Evolutionary conservation across 2,113 vertebrate genomes (phyloP).

Genomic region (Nymphicus hollandicus): DNA sequence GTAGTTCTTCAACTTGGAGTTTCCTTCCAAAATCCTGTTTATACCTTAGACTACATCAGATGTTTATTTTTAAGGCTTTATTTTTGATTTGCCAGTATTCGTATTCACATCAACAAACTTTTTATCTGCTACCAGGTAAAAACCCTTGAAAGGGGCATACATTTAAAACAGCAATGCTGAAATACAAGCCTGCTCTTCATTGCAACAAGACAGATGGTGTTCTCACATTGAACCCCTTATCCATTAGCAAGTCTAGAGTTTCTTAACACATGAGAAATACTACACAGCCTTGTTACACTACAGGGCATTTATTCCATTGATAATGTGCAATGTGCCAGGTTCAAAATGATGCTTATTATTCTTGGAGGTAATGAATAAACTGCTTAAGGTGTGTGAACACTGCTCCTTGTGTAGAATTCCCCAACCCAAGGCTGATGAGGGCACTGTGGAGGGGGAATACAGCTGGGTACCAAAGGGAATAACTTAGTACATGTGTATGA

Average conservation of each 20-base stretch:
- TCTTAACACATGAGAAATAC: not conserved
- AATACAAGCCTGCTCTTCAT: not conserved
- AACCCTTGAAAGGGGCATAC: not conserved
- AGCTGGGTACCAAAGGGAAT: not conserved
- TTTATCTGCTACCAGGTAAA: not conserved
- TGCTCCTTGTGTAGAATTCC: not conserved
- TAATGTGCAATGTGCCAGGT: not conserved
- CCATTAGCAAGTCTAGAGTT: not conserved
- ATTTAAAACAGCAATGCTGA: not conserved
- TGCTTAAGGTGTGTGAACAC: not conserved
- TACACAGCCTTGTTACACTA: not conserved
- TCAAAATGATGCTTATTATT: not conserved
- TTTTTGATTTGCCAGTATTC: not conserved
- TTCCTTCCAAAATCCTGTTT: not conserved
- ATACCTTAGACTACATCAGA: not conserved
- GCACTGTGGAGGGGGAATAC: not conserved
- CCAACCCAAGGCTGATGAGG: not conserved
- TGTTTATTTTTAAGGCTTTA: not conserved
- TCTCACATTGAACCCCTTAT: not conserved
- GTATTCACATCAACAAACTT: not conserved
- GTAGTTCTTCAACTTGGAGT: not conserved
- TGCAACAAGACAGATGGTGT: not conserved
- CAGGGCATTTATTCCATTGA: not conserved
- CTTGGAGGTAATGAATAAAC: not conserved
- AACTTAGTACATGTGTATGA: not conserved